These are phyloP conservation scores for Podargus strigoides DNA, from an alignment of 2,797 vertebrate species.

Conservation along the genomic window DNA sequence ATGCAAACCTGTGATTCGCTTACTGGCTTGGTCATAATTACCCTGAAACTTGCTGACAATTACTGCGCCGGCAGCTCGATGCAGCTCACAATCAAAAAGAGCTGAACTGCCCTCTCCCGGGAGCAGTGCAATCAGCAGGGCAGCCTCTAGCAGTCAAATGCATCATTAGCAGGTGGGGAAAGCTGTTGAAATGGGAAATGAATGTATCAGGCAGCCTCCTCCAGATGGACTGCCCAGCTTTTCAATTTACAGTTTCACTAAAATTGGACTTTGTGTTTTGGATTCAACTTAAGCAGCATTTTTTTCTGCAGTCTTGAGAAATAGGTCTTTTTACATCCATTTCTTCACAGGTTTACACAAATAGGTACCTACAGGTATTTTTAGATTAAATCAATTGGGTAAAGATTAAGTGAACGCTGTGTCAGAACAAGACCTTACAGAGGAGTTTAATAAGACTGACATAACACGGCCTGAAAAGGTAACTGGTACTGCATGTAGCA, in stretches of 20 bases:
- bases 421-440: background rate
- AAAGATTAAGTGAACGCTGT: background rate
- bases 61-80: background rate
- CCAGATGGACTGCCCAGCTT: background rate
- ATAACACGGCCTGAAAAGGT: background rate
- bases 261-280: background rate
- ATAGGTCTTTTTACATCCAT: background rate
- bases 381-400: constrained; percentile 10
- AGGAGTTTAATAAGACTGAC: background rate
- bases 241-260: background rate
- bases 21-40: background rate
- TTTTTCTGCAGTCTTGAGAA: background rate
- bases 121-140: constrained; percentile 22
- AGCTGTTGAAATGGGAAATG: background rate
- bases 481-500: background rate
- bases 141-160: background rate
- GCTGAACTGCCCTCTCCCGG: constrained; percentile 52
- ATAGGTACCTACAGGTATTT: background rate
- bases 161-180: background rate
- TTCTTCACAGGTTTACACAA: background rate
- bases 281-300: background rate
- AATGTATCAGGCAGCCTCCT: background rate
- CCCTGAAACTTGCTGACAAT: background rate
- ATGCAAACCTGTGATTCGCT: background rate
- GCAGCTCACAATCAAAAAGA: background rate